Evolutionary conservation across 2,888 invertebrate genomes (phyloP).

Genomic region (Gibbula magus): DNA sequence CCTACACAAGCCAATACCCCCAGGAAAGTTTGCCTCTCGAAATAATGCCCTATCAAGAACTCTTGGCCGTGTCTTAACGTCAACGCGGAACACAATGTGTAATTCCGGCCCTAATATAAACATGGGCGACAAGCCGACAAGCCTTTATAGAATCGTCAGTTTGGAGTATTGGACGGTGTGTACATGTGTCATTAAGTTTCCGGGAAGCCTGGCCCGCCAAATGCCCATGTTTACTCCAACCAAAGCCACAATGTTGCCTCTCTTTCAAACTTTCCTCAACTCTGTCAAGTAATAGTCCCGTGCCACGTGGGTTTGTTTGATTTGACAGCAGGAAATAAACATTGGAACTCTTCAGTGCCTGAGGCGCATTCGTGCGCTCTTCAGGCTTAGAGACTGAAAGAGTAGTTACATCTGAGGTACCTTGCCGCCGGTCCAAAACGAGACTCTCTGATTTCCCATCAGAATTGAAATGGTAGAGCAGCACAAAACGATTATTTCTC

Average conservation of each 20-base stretch:
- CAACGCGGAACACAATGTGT: background rate
- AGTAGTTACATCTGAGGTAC: constrained; percentile 19
- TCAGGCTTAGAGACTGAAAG: constrained; percentile 12
- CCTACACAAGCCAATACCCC: no score
- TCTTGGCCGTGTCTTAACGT: background rate
- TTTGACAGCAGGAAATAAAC: constrained; percentile 21
- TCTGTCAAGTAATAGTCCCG: constrained; percentile 8
- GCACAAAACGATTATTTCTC: constrained; percentile 17
- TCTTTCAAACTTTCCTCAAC: constrained; percentile 17
- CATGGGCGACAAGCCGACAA: background rate
- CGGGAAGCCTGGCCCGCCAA: constrained; percentile 21
- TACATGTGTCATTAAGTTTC: constrained; percentile 16
- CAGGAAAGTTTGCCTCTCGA: background rate
- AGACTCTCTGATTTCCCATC: constrained; percentile 17
- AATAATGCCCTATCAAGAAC: background rate
- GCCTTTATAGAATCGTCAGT: background rate
- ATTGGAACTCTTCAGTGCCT: constrained; percentile 13
- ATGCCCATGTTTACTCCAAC: constrained; percentile 26
- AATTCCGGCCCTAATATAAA: constrained; percentile 18
- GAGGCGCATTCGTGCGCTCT: constrained; percentile 24
- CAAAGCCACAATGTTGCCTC: constrained; percentile 6
- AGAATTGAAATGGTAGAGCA: constrained; percentile 10
- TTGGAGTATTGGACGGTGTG: background rate
- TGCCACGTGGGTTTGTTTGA: constrained; percentile 28
- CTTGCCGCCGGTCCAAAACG: background rate